These are phyloP conservation scores for Gonocerus acuteangulatus DNA, from an alignment of 2,888 invertebrate genomes.

Conservation along the genomic window DNA sequence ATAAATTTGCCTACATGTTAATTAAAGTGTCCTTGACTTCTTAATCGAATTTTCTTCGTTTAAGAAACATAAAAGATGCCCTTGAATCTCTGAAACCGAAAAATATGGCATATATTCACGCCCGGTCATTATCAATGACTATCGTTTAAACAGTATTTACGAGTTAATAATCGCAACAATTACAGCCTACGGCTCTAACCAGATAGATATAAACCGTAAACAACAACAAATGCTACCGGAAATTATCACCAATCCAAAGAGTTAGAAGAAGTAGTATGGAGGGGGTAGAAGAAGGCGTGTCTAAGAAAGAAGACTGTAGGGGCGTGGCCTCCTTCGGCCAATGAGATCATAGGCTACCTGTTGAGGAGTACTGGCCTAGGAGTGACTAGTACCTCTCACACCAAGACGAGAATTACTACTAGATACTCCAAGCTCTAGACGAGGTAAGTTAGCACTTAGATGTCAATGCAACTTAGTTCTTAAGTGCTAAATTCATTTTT, in stretches of 20 bases:
- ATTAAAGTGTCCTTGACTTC: too few relatives aligned
- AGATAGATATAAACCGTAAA: neutral
- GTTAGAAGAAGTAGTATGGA: neutral
- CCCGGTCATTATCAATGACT: too few relatives aligned
- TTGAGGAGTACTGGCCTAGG: neutral
- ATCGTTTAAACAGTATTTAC: too few relatives aligned
- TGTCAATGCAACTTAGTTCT: neutral
- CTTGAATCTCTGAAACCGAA: too few relatives aligned
- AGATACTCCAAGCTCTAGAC: neutral
- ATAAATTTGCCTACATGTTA: too few relatives aligned
- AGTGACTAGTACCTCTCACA: constrained; percentile 1
- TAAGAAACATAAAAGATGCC: too few relatives aligned
- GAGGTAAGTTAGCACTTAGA: constrained; percentile 17
- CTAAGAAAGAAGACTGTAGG: neutral
- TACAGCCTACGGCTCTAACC: neutral
- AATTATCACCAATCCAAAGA: neutral
- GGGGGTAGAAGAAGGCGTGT: neutral
- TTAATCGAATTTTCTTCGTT: too few relatives aligned
- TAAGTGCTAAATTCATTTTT: neutral
- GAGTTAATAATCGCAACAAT: too few relatives aligned
- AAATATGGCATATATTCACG: too few relatives aligned
- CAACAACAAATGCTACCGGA: neutral
- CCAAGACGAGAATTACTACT: constrained; percentile 14
- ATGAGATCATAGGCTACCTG: neutral
- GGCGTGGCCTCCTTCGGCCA: constrained; percentile 2